Evolutionary conservation across 2,888 invertebrate species (phyloP).

Genomic region (Pyrrhia umbra): DNA sequence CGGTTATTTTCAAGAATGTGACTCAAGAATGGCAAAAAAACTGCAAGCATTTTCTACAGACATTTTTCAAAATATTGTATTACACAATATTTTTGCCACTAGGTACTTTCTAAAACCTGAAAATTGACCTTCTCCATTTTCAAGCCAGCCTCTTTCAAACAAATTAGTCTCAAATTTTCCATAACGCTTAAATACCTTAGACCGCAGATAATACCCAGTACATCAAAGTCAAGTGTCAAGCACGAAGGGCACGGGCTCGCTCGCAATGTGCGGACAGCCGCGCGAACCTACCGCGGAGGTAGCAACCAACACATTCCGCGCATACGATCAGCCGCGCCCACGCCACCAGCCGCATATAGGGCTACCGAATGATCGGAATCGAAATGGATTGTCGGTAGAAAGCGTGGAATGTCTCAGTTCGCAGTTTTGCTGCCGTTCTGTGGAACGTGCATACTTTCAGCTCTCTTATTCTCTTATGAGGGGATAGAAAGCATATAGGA

Average conservation of each 20-base stretch:
- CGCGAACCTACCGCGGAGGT: constrained; percentile 60
- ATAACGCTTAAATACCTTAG: constrained; percentile 10
- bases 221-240: constrained; percentile 66
- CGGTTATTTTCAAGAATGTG: background rate
- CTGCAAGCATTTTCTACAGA: too few relatives aligned
- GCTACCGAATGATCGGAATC: constrained; percentile 51
- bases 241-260: constrained; percentile 57
- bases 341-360: constrained; percentile 54
- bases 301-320: constrained; percentile 68
- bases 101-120: too few relatives aligned
- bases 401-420: constrained; percentile 35
- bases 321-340: constrained; percentile 70
- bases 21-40: too few relatives aligned
- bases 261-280: constrained; percentile 70
- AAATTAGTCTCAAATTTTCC: background rate
- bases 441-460: constrained; percentile 20
- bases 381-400: constrained; percentile 44
- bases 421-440: constrained; percentile 14
- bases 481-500: too few relatives aligned
- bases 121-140: too few relatives aligned
- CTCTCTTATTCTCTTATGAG: constrained; percentile 17
- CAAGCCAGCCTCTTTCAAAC: too few relatives aligned
- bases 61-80: too few relatives aligned
- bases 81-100: too few relatives aligned
- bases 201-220: background rate